phyloP scores from a whole-genome alignment of 2,888 invertebrate genomes.

The Alviniconcha strummeri region DNA sequence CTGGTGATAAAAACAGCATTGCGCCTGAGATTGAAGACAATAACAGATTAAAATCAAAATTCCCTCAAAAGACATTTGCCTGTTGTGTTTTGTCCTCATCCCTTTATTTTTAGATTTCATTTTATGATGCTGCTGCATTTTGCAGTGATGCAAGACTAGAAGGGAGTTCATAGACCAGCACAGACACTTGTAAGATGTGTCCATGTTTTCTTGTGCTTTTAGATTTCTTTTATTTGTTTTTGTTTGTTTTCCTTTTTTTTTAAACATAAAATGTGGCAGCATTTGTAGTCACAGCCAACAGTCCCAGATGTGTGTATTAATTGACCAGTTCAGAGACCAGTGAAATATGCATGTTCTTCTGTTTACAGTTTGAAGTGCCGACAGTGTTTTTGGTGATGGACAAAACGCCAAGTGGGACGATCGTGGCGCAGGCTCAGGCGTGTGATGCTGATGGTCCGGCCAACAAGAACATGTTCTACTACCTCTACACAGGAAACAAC shows the following conservation, averaged over 20 bases:
- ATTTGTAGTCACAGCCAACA: neutral
- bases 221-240: neutral
- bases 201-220: neutral
- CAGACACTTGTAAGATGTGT: too few relatives aligned
- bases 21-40: too few relatives aligned
- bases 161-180: too few relatives aligned
- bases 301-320: neutral
- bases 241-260: neutral
- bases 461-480: constrained; percentile 33
- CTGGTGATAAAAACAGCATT: too few relatives aligned
- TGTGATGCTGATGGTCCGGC: constrained; percentile 55
- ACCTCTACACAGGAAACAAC: constrained; percentile 29
- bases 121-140: too few relatives aligned
- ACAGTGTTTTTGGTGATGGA: neutral
- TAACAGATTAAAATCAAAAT: too few relatives aligned
- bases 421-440: constrained; percentile 36
- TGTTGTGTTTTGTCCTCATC: too few relatives aligned
- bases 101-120: too few relatives aligned
- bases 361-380: constrained; percentile 32
- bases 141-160: too few relatives aligned
- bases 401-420: neutral
- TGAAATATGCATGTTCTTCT: neutral
- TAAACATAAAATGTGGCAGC: too few relatives aligned
- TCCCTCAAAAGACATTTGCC: too few relatives aligned
- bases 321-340: neutral